Conservation (phyloP, 2,888 invertebrate species). For the Coelinius sp. region DNA sequence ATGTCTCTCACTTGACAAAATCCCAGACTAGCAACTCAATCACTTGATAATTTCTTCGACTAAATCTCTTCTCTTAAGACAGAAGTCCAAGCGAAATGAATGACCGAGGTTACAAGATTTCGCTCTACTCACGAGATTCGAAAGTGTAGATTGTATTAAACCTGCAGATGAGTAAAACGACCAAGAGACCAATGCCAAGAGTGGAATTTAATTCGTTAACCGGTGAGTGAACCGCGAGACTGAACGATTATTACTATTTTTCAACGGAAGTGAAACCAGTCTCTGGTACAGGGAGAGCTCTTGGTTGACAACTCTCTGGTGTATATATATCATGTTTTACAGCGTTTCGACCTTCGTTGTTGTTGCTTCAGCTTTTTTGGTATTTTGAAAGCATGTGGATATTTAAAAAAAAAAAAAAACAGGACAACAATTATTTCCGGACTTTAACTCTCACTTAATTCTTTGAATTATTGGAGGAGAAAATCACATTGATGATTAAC, state of each 20-base stretch:
- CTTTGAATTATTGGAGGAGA: neutral
- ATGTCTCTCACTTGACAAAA: neutral
- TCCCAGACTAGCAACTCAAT: neutral
- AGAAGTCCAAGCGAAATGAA: slow-evolving; percentile 34
- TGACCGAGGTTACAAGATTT: slow-evolving; percentile 60
- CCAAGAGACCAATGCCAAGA: slow-evolving; percentile 8
- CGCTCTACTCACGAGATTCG: slow-evolving; percentile 52
- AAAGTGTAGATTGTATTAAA: slow-evolving; percentile 51
- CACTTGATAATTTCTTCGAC: neutral
- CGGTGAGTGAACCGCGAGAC: slow-evolving; percentile 41
- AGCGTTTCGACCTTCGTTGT: slow-evolving; percentile 30
- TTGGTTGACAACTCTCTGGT: slow-evolving; percentile 24
- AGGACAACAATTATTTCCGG: slow-evolving; percentile 2
- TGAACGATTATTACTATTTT: slow-evolving; percentile 54
- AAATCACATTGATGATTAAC: neutral
- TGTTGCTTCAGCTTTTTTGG: slow-evolving; percentile 14
- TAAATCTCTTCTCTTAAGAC: neutral
- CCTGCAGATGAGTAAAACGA: neutral
- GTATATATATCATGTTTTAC: slow-evolving; percentile 17
- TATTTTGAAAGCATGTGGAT: slow-evolving; percentile 9
- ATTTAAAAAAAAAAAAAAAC: neutral
- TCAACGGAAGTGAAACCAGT: slow-evolving; percentile 57
- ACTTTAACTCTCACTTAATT: slow-evolving; percentile 11
- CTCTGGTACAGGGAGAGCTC: slow-evolving; percentile 22
- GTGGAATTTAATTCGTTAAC: slow-evolving; percentile 51